A percentile compares a stretch with the other conserved stretches of the same genome.
Evolutionary conservation across 2,888 invertebrate genomes (phyloP).

Genomic region (Tiliacea citrago): DNA sequence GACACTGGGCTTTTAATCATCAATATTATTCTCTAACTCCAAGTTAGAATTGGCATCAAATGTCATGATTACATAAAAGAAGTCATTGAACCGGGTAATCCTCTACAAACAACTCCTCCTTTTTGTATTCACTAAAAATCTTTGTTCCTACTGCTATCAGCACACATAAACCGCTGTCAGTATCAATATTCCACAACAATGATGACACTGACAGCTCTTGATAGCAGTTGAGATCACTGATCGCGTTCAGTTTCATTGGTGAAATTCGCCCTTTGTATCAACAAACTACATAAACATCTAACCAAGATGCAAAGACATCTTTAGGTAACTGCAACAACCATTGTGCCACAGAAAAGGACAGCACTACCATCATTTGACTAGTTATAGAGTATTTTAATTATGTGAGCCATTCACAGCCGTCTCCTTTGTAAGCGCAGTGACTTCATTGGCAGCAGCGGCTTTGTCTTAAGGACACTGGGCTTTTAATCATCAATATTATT

Average conservation of each 20-base stretch:
- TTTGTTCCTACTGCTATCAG: too few species aligned
- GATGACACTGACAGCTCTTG: too few species aligned
- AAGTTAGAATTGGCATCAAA: too few species aligned
- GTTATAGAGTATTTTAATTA: slow-evolving; percentile 73
- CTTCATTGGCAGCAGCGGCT: slow-evolving; percentile 69
- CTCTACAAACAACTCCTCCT: too few species aligned
- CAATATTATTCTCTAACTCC: too few species aligned
- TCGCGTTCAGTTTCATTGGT: too few species aligned
- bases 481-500: slow-evolving; percentile 61
- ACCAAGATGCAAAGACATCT: slow-evolving; percentile 15
- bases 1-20: slow-evolving; percentile 51
- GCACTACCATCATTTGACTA: slow-evolving; percentile 30
- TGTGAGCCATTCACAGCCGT: slow-evolving; percentile 71
- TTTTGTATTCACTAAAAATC: too few species aligned
- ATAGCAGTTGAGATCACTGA: too few species aligned
- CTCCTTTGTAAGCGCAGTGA: slow-evolving; percentile 69
- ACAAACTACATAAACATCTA: neutral
- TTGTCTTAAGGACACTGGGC: slow-evolving; percentile 74
- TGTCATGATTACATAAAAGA: too few species aligned
- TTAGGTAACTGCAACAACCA: slow-evolving; percentile 5
- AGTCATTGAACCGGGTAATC: too few species aligned
- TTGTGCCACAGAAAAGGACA: slow-evolving; percentile 47
- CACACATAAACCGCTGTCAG: too few species aligned
- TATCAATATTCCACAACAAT: too few species aligned
- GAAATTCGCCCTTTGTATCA: neutral